Base-by-base conservation (phyloP, 2,888 invertebrate species). In the Ormia ochracea region DNA sequence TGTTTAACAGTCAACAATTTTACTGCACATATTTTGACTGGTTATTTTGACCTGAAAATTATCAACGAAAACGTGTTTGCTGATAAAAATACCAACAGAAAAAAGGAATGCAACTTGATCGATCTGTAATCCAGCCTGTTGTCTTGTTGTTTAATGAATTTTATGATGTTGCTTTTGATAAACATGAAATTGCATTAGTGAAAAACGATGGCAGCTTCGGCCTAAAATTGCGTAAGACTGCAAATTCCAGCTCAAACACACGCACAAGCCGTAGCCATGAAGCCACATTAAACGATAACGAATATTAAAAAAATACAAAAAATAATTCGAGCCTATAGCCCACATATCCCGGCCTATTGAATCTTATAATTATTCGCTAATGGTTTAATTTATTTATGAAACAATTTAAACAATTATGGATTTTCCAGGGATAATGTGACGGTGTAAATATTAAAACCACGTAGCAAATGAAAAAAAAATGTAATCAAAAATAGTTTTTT, bases 171-270 rank as follows among this genome's bases (percentile, higher is more conserved):
- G 23, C 41, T 26, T n/a, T n/a, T 50, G 33, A 31, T 41, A 31
- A 43, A 73, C 63, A 78, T 56, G 73, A 54, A 78, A 73, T 66
- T 66, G 52, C 66, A 61, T 23, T 79, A 66, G 59, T 52, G 74
- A 76, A 74, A 76, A 80, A 72, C 59, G 41, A 70, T 70, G 38
- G 52, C 75, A 69, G 58, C 41, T 63, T 72, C 14, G 43, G 56
- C 58, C 69, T 4, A 69, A 72, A 81, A 80, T 85, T 85, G 83
- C 85, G 82, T 84, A 85, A 85, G 82, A 78, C 70, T 79, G 81
- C 81, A 82, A 82, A 61, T 75, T 70, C 82, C 48, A 14, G 23
- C 43, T 33, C 9, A 23, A 9, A 48, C 10, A 26, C 12, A 10
- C 9, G 14, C n/a, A 31, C 10, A 48, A n/a, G n/a, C n/a, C n/a